Base-by-base conservation (phyloP, 2,797 vertebrate species). In the Danio kyathit region DNA sequence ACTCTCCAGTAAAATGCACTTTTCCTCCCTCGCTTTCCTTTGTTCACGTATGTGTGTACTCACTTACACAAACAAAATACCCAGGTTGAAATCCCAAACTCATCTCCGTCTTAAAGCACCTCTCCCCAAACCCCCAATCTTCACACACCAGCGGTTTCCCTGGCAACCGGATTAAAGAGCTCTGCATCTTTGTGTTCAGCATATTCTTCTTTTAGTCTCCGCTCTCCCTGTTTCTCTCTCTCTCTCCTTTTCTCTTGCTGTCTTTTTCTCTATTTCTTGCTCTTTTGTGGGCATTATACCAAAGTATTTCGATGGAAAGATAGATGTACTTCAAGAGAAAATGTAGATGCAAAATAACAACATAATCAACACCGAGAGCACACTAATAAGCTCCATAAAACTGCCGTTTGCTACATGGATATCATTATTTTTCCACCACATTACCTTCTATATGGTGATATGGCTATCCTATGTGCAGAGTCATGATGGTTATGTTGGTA, bases 111-210 rank as follows among this genome's bases (percentile, higher is more conserved):
- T 63, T 73, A 81, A 83, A 84, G 80, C 66, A 56, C 72, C 76
- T 80, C 77, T 83, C 81, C 65, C 72, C 67, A 73, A 79, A 82
- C 74, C 80, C 73, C 67, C 72, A 80, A 67, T 81, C 80, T 76
- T 76, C 82, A 83, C 77, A 84, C 82, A 81, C 78, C 76, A 84
- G 82, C 16, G 84, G 87, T 88, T 88, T 85, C 87, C 87, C 79
- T 86, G 87, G 85, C 84, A 88, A 88, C 87, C 83, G 79, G 87
- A 82, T 86, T 85, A 88, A 88, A 86, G 78, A 86, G 77, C 67
- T 74, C 77, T 65, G 77, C 71, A 69, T 85, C 80, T 86, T 84
- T 84, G 80, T 83, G 83, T 88, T 86, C 84, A 79, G 84, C 83
- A 84, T 87, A 76, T 86, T 87, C 83, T 87, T 76, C 76, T 86